Conservation (phyloP, 2,888 invertebrate genomes). For the Gastrophysa polygoni region DNA sequence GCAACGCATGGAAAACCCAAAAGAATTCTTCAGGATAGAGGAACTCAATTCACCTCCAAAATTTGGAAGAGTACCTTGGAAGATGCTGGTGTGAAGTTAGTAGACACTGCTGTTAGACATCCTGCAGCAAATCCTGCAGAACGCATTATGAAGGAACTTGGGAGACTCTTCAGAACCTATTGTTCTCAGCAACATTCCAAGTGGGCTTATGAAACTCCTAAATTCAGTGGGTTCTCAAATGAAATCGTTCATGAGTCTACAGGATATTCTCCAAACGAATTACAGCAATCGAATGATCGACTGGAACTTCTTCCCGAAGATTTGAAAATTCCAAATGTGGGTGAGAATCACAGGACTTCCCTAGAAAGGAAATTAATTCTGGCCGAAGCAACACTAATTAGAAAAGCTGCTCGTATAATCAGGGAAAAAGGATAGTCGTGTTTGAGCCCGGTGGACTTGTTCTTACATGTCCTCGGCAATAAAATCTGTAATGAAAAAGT, state of each 20-base stretch:
- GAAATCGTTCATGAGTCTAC: constrained; percentile 19
- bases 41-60: constrained; percentile 18
- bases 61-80: constrained; percentile 9
- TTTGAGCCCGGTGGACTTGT: constrained; percentile 11
- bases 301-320: background rate
- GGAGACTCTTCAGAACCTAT: constrained; percentile 16
- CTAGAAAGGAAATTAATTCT: constrained; percentile 5
- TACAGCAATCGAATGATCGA: background rate
- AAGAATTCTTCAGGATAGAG: constrained; percentile 12
- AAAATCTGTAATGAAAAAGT: constrained; percentile 11
- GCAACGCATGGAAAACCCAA: background rate
- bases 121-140: constrained; percentile 23
- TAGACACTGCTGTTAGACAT: constrained; percentile 14
- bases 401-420: constrained; percentile 10
- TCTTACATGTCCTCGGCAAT: constrained; percentile 14
- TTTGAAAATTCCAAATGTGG: background rate
- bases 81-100: constrained; percentile 2
- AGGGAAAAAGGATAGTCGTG: background rate
- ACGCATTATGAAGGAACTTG: constrained; percentile 18
- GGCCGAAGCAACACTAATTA: background rate
- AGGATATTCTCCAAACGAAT: constrained; percentile 6
- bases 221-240: constrained; percentile 12
- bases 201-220: constrained; percentile 20
- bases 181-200: constrained; percentile 17
- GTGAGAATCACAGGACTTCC: background rate